Evolutionary conservation across 2,113 vertebrate genomes (phyloP).

Genomic region (Mionectes macconnelli): DNA sequence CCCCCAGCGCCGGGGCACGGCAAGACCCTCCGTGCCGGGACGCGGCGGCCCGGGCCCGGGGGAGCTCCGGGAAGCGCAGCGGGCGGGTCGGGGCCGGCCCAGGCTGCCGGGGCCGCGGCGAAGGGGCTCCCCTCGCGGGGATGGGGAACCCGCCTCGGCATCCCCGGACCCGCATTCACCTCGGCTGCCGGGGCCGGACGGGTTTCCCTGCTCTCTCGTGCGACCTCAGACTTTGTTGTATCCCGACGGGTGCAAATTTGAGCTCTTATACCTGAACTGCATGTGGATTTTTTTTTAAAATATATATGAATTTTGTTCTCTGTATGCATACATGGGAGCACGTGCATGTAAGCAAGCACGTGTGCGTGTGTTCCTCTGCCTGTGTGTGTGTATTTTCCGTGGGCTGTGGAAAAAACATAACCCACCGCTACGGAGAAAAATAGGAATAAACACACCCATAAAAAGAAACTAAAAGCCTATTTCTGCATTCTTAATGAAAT

Average conservation of each 20-base stretch:
- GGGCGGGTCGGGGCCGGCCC: not conserved
- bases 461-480: not conserved
- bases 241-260: not conserved
- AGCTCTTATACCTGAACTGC: not conserved
- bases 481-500: constrained; percentile 56
- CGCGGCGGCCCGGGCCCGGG: not conserved
- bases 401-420: not conserved
- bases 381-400: not conserved
- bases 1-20: not conserved
- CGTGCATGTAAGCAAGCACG: not conserved
- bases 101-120: not conserved
- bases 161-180: not conserved
- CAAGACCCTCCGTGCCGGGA: not conserved
- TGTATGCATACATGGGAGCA: not conserved
- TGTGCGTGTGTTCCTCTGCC: not conserved
- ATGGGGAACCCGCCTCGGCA: not conserved
- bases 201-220: not conserved
- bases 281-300: not conserved
- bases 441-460: not conserved
- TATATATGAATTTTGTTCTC: not conserved
- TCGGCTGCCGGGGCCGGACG: too few species aligned
- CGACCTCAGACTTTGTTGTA: not conserved
- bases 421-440: not conserved
- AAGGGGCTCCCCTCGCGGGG: not conserved
- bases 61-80: not conserved